A percentile compares a stretch with the other conserved stretches of the same genome.
phyloP scores from a whole-genome alignment of 2,113 vertebrate species.

The Hippolais icterina region DNA sequence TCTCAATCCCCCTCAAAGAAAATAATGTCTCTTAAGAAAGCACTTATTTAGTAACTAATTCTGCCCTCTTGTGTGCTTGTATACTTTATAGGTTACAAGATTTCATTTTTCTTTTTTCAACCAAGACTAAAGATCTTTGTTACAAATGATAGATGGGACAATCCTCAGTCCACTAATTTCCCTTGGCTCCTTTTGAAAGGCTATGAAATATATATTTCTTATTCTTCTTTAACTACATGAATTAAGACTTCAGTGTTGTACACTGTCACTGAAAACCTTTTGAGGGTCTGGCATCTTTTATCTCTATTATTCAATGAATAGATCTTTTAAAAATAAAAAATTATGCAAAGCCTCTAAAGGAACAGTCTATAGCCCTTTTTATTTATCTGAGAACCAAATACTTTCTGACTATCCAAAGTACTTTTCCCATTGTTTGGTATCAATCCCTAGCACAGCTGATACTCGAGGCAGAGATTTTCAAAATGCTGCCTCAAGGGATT shows the following conservation, averaged over 20 bases:
- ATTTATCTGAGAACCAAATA: not conserved
- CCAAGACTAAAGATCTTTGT: not conserved
- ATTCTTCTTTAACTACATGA: not conserved
- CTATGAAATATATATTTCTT: not conserved
- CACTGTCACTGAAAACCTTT: not conserved
- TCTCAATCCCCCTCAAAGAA: not conserved
- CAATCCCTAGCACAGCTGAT: not conserved
- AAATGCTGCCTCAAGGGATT: constrained; percentile 1
- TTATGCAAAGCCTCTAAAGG: not conserved
- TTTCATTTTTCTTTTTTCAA: not conserved
- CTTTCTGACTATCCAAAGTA: not conserved
- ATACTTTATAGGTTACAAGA: not conserved
- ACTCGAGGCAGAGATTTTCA: constrained; percentile 18
- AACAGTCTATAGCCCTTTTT: not conserved
- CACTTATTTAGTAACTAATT: not conserved
- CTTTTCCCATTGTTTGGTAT: not conserved
- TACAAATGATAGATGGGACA: not conserved
- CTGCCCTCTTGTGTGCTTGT: not conserved
- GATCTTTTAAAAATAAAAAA: not conserved
- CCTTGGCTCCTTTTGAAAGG: not conserved
- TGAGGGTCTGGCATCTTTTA: not conserved
- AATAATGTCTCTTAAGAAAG: not conserved
- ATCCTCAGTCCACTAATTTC: not conserved
- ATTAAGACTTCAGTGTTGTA: not conserved
- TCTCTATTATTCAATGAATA: not conserved